Base-by-base conservation (phyloP, 1,140 invertebrate genomes). In the Drosophila rufa region DNA sequence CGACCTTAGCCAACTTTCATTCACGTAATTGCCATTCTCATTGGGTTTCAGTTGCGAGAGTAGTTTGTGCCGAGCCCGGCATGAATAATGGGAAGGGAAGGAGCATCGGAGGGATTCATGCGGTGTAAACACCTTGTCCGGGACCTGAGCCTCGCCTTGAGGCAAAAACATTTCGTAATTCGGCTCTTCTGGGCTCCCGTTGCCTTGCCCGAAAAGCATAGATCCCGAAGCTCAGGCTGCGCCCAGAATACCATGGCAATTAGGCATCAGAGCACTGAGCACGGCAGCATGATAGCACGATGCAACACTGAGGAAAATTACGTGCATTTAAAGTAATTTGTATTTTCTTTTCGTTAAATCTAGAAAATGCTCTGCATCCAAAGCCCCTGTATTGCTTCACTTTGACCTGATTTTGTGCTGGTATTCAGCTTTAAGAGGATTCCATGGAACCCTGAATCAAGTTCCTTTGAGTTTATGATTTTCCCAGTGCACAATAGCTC, bases 1-100 rank as follows among this genome's bases (percentile, higher is more conserved):
- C 46, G 30, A 19, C 55, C 38, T 73, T 73, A 22, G 70, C 67
- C 70, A 74, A 60, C 67, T 74, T 73, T 74, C 68, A 55, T 60
- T 74, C 68, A 74, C 70, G 70, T 74, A 74, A 74, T 74, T 74
- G 70, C 70, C 70, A 59, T 74, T 45, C 70, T 74, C 70, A 73
- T 60, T 74, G 67, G 68, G 55, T 60, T 73, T 74, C 68, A 60
- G 67, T 51, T 74, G 51, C 36, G 38, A 71, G 27, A 59, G 67
- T 73, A 73, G 69, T 71, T 73, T 58, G 12, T 17, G 67, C 33
- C 36, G 12, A 9, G 25, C 38, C 45, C 65, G 17, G n/a, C 8
- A 8, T 33, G 19, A 6, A 15, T 22, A 30, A 36, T 36, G 58
- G 46, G 19, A 14, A 46, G n/a, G 33, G 8, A 55, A 30, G 8